phyloP scores from a whole-genome alignment of 2,113 vertebrate species.

The Sturnus vulgaris region DNA sequence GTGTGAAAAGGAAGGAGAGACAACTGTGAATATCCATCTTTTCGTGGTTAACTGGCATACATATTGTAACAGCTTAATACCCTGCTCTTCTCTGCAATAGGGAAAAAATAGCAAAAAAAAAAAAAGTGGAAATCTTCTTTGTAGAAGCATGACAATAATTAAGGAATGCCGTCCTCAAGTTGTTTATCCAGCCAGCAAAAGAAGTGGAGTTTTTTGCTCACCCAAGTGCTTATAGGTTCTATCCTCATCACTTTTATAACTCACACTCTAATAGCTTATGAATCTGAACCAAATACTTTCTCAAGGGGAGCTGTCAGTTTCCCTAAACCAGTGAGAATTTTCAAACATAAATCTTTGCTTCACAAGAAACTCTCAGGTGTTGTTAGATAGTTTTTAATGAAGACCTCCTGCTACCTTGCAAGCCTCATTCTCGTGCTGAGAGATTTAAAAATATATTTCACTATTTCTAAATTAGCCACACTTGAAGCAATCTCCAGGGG shows the following conservation, averaged over 20 bases:
- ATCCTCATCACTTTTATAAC: background rate
- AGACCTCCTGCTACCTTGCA: background rate
- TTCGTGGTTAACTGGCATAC: background rate
- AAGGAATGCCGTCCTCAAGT: background rate
- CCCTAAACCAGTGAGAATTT: background rate
- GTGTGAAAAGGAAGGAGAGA: background rate
- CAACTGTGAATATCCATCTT: background rate
- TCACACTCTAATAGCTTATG: background rate
- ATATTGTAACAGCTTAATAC: background rate
- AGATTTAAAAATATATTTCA: background rate
- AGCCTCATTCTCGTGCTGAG: background rate
- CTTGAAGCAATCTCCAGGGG: background rate
- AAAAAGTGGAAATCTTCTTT: background rate
- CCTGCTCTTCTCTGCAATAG: background rate
- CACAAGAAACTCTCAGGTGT: background rate
- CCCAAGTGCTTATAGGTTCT: background rate
- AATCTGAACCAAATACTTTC: background rate
- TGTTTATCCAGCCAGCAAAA: background rate
- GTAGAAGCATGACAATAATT: background rate
- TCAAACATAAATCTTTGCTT: background rate
- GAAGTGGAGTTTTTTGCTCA: background rate
- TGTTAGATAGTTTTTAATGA: background rate
- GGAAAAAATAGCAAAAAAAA: background rate
- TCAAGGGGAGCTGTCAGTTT: background rate
- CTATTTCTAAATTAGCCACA: conserved; percentile 13